phyloP scores from a whole-genome alignment of 2,888 invertebrate species.

The Thelaira solivaga region DNA sequence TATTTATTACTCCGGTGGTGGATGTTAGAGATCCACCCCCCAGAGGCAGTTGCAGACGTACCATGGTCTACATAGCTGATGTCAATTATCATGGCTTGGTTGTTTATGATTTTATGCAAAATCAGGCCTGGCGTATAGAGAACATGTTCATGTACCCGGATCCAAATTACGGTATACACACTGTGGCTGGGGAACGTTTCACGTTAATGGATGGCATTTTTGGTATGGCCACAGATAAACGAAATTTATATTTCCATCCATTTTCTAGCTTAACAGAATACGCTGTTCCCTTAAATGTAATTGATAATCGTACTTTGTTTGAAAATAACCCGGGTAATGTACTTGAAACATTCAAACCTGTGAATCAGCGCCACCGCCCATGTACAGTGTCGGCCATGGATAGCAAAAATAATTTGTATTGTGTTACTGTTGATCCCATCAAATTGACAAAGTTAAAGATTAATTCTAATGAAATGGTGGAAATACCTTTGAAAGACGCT shows the following conservation, averaged over 20 bases:
- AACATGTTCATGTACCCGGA: conserved; percentile 81
- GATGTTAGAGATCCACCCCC: conserved; percentile 78
- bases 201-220: conserved; percentile 84
- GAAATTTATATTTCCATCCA: conserved; percentile 79
- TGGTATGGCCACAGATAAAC: conserved; percentile 78
- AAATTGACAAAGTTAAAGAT: conserved; percentile 80
- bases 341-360: conserved; percentile 78
- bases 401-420: conserved; percentile 74
- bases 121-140: conserved; percentile 80
- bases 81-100: conserved; percentile 80
- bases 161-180: conserved; percentile 80
- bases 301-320: no score
- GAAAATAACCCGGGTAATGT: conserved; percentile 74
- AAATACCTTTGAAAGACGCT: conserved; percentile 78
- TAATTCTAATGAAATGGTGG: conserved; percentile 80
- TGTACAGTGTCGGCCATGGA: conserved; percentile 84
- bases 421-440: conserved; percentile 83
- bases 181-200: conserved; percentile 80
- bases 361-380: conserved; percentile 81
- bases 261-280: no score
- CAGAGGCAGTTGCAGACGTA: conserved; percentile 77
- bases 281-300: conserved; percentile 79
- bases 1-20: conserved; percentile 75
- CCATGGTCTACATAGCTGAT: conserved; percentile 82
- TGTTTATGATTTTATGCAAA: conserved; percentile 79